phyloP scores from a whole-genome alignment of 1,140 invertebrate species.

The Cydia fagiglandana region DNA sequence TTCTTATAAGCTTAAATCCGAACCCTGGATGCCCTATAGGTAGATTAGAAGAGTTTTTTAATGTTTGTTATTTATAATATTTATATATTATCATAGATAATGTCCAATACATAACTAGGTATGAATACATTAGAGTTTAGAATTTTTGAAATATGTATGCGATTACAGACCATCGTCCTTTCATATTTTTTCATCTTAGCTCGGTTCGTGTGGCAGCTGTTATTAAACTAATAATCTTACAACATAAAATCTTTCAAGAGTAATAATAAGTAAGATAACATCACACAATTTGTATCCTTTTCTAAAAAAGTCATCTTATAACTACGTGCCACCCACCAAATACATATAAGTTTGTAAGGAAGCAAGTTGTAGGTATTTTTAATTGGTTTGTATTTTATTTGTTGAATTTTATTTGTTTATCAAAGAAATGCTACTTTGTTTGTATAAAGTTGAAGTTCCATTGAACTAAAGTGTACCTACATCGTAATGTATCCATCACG shows the following conservation, averaged over 20 bases:
- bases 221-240: not conserved
- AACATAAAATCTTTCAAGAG: not conserved
- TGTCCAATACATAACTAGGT: slow-evolving; percentile 14
- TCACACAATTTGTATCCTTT: too few species aligned
- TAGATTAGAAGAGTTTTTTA: not conserved
- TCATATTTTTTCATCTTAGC: not conserved
- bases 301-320: too few species aligned
- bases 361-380: too few species aligned
- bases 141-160: not conserved
- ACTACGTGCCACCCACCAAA: too few species aligned
- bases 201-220: not conserved
- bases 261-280: too few species aligned
- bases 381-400: too few species aligned
- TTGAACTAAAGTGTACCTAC: too few species aligned
- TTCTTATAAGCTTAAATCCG: slow-evolving; percentile 11
- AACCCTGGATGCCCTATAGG: slow-evolving; percentile 21
- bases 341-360: too few species aligned
- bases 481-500: too few species aligned
- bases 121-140: not conserved
- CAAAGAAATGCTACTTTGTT: too few species aligned
- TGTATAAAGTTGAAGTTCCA: too few species aligned
- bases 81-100: slow-evolving; percentile 3
- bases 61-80: slow-evolving; percentile 13
- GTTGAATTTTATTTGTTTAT: too few species aligned
- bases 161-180: not conserved